Percentiles rank a stretch among this genome's conserved stretches.
These are phyloP conservation scores for Scomberomorus guttatus DNA, from an alignment of 2,797 vertebrate genomes.

Conservation along the genomic window DNA sequence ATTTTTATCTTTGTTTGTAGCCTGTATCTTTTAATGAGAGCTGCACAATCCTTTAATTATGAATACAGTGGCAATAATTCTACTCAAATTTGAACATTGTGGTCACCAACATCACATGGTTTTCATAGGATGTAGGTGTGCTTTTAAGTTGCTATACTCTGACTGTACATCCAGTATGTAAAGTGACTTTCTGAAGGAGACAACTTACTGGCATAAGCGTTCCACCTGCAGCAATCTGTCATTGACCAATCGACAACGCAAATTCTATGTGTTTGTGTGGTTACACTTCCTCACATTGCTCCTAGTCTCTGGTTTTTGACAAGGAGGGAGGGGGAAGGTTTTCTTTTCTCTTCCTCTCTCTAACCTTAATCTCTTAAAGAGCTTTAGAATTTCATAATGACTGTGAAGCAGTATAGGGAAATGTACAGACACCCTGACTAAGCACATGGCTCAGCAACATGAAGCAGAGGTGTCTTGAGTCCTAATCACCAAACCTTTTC, in stretches of 20 bases:
- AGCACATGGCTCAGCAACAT: slow-evolving; percentile 33
- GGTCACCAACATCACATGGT: background rate
- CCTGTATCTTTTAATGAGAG: slow-evolving; percentile 1
- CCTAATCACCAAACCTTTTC: slow-evolving; percentile 3
- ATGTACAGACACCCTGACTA: slow-evolving; percentile 30
- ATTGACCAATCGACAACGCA: slow-evolving; percentile 4
- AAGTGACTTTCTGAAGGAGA: slow-evolving; percentile 6
- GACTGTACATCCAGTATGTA: background rate
- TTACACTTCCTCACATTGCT: slow-evolving; percentile 2
- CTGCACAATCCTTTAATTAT: background rate
- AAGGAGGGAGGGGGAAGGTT: background rate
- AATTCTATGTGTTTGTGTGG: background rate
- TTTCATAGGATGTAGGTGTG: background rate
- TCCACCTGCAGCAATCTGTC: slow-evolving; percentile 23
- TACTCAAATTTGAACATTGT: background rate
- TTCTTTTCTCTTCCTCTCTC: slow-evolving; percentile 43
- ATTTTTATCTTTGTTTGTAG: slow-evolving; percentile 8
- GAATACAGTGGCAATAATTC: background rate
- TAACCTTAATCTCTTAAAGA: slow-evolving; percentile 72
- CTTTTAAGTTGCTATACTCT: background rate
- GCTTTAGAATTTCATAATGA: slow-evolving; percentile 69
- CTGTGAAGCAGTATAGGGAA: slow-evolving; percentile 19
- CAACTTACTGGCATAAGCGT: background rate
- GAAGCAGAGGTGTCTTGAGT: background rate
- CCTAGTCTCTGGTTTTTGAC: slow-evolving; percentile 25